Base-by-base conservation (phyloP, 2,113 vertebrate species). In the Actenoides lindsayi region DNA sequence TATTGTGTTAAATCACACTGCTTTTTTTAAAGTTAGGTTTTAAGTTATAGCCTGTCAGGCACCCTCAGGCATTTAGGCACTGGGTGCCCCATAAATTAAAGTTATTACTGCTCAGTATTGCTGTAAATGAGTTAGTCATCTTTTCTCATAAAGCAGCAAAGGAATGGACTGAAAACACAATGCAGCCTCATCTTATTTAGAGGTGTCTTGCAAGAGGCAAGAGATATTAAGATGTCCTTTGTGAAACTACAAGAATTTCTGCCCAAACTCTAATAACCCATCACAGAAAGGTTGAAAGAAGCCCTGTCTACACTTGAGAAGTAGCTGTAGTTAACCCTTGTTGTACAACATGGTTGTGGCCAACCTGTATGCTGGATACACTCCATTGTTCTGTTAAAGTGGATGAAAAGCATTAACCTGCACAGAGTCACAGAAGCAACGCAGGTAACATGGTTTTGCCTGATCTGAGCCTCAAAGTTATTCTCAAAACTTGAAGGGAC, bases 111-210 rank as follows among this genome's bases (percentile, higher is more conserved):
- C 56, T 90, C 68, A 54, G 70, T 57, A 63, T 87, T 90, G 67
- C 87, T 0, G 0, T 91, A 94, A 93, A 93, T 93, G 85, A 93
- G 75, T 90, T 96, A 92, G 92, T 96, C 79, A 95, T 94, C 92
- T 93, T 88, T 96, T 86, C 85, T 94, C 68, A 83, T 91, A 84
- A 94, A 91, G 75, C 87, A 88, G 25, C 71, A 46, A 73, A 67
- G 83, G 44, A 94, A 53, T 5, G 5, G 75, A 33, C 56, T 41
- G 31, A 56, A 95, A 96, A 87, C 30, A 83, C 51, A 75, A 19
- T 20, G 60, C 93, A 95, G 92, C 94, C 95, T 93, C 80, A 89
- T 83, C 71, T 90, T 78, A 59, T 96, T 96, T 93, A 83, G 27
- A 57, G 88, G 71, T 31, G 78, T 83, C 82, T 95, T 94, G 88